phyloP scores from a whole-genome alignment of 2,113 vertebrate species.

The Archilochus colubris region DNA sequence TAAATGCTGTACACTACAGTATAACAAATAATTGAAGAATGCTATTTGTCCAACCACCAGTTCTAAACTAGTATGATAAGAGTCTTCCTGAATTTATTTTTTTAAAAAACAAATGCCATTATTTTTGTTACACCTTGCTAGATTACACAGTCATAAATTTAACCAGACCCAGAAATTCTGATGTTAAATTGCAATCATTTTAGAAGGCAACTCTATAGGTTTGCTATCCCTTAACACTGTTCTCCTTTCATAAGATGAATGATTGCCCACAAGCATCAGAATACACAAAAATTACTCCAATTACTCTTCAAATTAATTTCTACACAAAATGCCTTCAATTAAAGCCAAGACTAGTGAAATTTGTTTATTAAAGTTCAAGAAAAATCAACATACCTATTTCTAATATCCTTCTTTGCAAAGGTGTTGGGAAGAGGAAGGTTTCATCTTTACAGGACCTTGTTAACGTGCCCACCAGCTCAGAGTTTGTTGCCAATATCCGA shows the following conservation, averaged over 20 bases:
- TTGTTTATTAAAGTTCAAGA: background rate
- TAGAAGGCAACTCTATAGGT: background rate
- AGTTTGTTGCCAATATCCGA: conserved; percentile 90
- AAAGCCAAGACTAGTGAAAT: background rate
- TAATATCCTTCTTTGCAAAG: conserved; percentile 86
- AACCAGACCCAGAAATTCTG: background rate
- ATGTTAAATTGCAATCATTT: background rate
- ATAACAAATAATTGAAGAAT: background rate
- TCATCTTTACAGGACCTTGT: conserved; percentile 93
- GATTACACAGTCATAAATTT: background rate
- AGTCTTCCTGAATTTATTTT: background rate
- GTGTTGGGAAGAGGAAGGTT: conserved; percentile 87
- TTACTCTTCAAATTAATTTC: background rate
- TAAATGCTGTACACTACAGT: background rate
- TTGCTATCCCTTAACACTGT: background rate
- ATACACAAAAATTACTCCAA: background rate
- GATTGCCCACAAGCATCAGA: background rate
- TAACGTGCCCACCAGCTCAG: conserved; percentile 87
- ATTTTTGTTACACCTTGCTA: background rate
- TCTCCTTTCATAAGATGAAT: background rate
- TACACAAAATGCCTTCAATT: background rate
- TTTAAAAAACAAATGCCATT: background rate
- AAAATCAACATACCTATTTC: conserved; percentile 84
- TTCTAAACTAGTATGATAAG: background rate
- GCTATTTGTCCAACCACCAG: background rate